phyloP scores from a whole-genome alignment of 2,888 invertebrate genomes.

The Limnephilus lunatus region DNA sequence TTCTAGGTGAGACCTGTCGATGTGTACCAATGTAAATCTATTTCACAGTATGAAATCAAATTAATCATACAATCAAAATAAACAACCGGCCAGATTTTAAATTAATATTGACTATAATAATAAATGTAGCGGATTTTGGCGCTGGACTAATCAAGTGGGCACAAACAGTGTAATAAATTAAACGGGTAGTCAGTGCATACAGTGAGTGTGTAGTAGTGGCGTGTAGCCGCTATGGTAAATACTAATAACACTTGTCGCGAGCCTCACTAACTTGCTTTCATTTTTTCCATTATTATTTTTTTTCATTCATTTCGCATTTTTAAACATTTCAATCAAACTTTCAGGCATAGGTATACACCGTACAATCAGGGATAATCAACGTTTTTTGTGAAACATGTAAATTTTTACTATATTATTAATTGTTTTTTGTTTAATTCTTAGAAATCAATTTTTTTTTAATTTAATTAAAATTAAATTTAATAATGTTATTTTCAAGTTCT shows the following conservation, averaged over 20 bases:
- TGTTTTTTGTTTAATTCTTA: too few relatives aligned
- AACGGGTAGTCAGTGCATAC: not conserved
- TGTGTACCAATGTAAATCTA: not conserved
- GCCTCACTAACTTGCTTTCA: not conserved
- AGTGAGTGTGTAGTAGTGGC: not conserved
- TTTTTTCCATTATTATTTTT: too few relatives aligned
- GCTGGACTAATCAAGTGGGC: constrained; percentile 14
- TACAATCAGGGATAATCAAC: not conserved
- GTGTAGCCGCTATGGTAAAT: not conserved
- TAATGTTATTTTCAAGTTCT: too few relatives aligned
- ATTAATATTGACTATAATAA: not conserved
- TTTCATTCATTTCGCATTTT: too few relatives aligned
- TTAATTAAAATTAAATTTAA: too few relatives aligned
- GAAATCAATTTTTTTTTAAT: too few relatives aligned
- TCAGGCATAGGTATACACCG: too few relatives aligned
- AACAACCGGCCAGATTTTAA: not conserved
- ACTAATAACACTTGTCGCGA: not conserved
- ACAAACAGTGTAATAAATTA: not conserved
- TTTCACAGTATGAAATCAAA: not conserved
- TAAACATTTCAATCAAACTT: not conserved
- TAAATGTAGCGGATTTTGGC: not conserved
- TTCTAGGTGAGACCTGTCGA: not conserved
- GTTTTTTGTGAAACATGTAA: too few relatives aligned
- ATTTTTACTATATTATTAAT: too few relatives aligned
- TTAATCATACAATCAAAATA: not conserved